Conservation (phyloP, 2,888 invertebrate genomes). For the Drosophila infuscata region DNA sequence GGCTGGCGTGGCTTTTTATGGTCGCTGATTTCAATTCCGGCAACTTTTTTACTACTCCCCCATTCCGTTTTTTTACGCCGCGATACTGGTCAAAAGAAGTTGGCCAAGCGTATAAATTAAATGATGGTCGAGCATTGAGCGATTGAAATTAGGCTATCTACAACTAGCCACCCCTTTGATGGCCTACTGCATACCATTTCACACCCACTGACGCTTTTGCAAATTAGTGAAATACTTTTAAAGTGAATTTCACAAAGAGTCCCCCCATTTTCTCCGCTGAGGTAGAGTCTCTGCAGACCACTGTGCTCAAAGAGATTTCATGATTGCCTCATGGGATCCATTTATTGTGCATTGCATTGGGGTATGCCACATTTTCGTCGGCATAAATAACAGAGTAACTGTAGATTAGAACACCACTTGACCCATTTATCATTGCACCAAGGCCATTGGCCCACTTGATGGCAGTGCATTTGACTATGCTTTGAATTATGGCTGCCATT, state of each 20-base stretch:
- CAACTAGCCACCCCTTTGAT: neutral
- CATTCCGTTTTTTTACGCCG: conserved; percentile 30
- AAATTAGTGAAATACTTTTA: conserved; percentile 28
- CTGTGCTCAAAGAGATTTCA: conserved; percentile 5
- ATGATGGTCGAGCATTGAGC: conserved; percentile 58
- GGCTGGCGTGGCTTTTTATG: conserved; percentile 50
- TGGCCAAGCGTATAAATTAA: conserved; percentile 76
- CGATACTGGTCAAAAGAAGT: conserved; percentile 59
- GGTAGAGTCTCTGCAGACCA: neutral
- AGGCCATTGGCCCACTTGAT: conserved; percentile 33
- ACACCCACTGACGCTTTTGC: conserved; percentile 20
- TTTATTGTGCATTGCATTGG: neutral
- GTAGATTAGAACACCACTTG: conserved; percentile 12
- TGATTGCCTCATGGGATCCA: neutral
- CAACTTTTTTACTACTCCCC: conserved; percentile 24
- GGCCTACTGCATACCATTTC: neutral
- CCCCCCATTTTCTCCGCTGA: neutral
- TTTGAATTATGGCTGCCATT: conserved; percentile 29
- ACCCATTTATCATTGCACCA: conserved; percentile 51
- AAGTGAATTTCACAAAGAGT: neutral
- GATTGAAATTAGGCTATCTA: conserved; percentile 69
- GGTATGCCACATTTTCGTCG: conserved; percentile 38
- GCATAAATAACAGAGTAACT: conserved; percentile 45
- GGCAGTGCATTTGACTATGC: conserved; percentile 32
- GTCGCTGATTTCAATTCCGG: conserved; percentile 51